Evolutionary conservation across 1,140 invertebrate species (phyloP).

Genomic region (Leptinotarsa defecta): DNA sequence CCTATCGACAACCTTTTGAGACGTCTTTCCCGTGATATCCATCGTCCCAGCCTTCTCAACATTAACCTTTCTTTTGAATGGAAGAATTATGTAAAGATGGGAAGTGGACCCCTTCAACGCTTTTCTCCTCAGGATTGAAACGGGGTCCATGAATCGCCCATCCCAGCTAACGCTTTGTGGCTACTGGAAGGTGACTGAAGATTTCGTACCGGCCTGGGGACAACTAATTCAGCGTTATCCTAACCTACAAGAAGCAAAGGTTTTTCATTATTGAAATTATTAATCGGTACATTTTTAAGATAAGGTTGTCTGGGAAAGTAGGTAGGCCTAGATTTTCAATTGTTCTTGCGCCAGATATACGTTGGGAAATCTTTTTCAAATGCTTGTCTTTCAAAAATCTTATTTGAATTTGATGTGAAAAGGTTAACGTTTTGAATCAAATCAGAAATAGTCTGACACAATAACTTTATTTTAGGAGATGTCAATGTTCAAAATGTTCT

Average conservation of each 20-base stretch:
- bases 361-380: not conserved
- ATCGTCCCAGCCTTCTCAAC: too few relatives aligned
- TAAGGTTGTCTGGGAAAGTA: not conserved
- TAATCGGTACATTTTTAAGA: not conserved
- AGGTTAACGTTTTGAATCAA: not conserved
- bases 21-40: too few relatives aligned
- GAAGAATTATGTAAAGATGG: too few relatives aligned
- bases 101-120: too few relatives aligned
- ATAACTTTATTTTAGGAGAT: not conserved
- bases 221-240: too few relatives aligned
- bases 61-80: too few relatives aligned
- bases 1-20: too few relatives aligned
- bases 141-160: not conserved
- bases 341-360: not conserved
- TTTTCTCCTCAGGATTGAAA: not conserved
- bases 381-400: not conserved
- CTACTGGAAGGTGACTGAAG: too few relatives aligned
- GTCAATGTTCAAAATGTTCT: too few relatives aligned
- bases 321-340: not conserved
- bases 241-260: too few relatives aligned
- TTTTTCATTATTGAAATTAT: too few relatives aligned
- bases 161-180: not conserved
- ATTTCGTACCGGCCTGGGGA: too few relatives aligned
- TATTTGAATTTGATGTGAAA: not conserved
- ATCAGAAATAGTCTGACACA: not conserved